These are phyloP conservation scores for Hyperoplus lanceolatus DNA, from an alignment of 2,797 vertebrate genomes.

Conservation along the genomic window DNA sequence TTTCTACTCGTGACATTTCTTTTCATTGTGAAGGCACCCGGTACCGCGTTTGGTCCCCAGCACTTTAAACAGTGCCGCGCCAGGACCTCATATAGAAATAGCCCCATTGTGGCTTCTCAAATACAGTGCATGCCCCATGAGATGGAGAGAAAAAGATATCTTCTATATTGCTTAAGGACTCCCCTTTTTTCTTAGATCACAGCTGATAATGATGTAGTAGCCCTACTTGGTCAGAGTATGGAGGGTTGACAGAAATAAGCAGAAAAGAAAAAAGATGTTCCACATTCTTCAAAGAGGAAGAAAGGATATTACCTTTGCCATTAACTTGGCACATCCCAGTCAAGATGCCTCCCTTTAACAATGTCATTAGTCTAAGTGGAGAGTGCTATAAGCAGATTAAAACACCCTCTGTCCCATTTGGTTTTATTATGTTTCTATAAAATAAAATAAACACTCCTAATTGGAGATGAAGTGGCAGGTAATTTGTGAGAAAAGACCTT, in stretches of 20 bases:
- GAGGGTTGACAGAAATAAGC: slow-evolving; percentile 12
- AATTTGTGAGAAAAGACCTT: background rate
- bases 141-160: slow-evolving; percentile 30
- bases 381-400: background rate
- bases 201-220: slow-evolving; percentile 11
- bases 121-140: slow-evolving; percentile 40
- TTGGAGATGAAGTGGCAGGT: background rate
- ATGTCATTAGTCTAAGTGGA: background rate
- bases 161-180: slow-evolving; percentile 15
- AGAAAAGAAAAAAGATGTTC: slow-evolving; percentile 16
- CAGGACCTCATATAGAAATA: slow-evolving; percentile 41
- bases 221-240: slow-evolving; percentile 1
- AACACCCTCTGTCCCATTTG: background rate
- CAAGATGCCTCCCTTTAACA: slow-evolving; percentile 14
- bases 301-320: slow-evolving; percentile 6
- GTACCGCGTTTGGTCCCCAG: background rate
- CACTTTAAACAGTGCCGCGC: slow-evolving; percentile 35
- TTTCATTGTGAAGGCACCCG: slow-evolving; percentile 40
- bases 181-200: slow-evolving; percentile 28
- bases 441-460: background rate
- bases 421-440: background rate
- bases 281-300: slow-evolving; percentile 26
- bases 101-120: slow-evolving; percentile 37
- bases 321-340: background rate
- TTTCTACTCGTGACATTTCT: slow-evolving; percentile 61